Evolutionary conservation across 2,797 vertebrate species (phyloP).

Genomic region (Macropus fuliginosus): DNA sequence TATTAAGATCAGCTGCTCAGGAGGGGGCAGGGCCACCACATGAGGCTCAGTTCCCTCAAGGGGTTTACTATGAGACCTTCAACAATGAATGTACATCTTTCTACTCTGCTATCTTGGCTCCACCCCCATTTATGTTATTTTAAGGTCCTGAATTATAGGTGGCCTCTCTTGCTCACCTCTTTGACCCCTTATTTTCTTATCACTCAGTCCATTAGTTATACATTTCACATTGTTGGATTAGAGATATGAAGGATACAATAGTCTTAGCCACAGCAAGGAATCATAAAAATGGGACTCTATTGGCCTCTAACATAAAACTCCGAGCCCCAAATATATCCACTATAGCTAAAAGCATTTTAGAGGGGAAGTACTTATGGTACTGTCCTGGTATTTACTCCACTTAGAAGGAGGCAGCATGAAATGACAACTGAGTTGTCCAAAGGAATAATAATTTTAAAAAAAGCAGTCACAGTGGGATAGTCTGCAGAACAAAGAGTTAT

Average conservation of each 20-base stretch:
- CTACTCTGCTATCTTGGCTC: too few species aligned
- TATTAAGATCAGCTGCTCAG: too few species aligned
- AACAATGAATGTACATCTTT: too few species aligned
- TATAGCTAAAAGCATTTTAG: neutral
- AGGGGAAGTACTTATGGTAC: neutral
- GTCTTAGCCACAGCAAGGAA: neutral
- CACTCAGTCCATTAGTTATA: neutral
- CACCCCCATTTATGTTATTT: too few species aligned
- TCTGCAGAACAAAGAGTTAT: neutral
- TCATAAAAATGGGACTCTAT: neutral
- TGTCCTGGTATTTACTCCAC: neutral
- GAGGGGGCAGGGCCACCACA: too few species aligned
- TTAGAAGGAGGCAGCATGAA: neutral
- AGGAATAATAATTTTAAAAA: neutral
- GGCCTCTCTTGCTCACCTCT: neutral
- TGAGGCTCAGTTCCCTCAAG: too few species aligned
- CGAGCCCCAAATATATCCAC: neutral
- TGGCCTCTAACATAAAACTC: neutral
- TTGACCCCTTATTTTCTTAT: neutral
- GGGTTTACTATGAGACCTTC: too few species aligned
- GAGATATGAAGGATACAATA: neutral
- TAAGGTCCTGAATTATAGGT: neutral
- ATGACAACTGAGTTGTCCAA: neutral
- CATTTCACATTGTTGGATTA: neutral
- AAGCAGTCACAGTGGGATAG: neutral